A percentile compares a stretch with the other conserved stretches of the same genome.
These are phyloP conservation scores for Adelphocoris suturalis DNA, from an alignment of 2,888 invertebrate species.

Conservation along the genomic window DNA sequence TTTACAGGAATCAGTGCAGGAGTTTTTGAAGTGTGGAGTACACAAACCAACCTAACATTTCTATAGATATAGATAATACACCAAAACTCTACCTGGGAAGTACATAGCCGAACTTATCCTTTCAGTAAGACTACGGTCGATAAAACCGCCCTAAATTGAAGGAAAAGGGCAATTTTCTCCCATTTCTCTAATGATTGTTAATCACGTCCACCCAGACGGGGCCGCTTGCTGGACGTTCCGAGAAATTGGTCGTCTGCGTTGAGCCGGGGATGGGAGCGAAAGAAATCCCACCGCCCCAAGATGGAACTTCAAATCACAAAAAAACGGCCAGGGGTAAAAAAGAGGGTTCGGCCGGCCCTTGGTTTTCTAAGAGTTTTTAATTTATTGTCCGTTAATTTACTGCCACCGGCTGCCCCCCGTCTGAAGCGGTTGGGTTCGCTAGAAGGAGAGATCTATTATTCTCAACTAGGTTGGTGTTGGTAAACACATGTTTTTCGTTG, in stretches of 20 bases:
- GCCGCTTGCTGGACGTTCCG: background rate
- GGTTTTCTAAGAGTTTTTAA: background rate
- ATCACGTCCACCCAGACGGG: background rate
- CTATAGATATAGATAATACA: no score
- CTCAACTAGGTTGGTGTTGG: slow-evolving; percentile 10
- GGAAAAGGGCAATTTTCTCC: background rate
- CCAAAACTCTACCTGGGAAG: no score
- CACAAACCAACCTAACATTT: no score
- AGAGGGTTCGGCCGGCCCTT: background rate
- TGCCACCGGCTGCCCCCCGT: slow-evolving; percentile 24
- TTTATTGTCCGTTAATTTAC: slow-evolving; percentile 31
- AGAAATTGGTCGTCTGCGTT: background rate
- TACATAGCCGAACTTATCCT: no score
- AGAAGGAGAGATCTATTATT: slow-evolving; percentile 25
- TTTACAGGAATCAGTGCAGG: no score
- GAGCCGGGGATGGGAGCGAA: background rate
- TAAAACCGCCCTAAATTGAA: background rate
- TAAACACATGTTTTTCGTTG: background rate
- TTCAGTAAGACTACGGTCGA: no score
- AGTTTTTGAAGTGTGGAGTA: no score
- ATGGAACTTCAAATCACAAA: slow-evolving; percentile 11
- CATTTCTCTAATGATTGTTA: slow-evolving; percentile 3
- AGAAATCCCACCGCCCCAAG: background rate
- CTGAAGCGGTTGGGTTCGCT: background rate
- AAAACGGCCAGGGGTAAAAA: background rate